Percentiles rank a stretch among this genome's conserved stretches.
Conservation (phyloP, 2,888 invertebrate species). For the Watsonalla binaria region DNA sequence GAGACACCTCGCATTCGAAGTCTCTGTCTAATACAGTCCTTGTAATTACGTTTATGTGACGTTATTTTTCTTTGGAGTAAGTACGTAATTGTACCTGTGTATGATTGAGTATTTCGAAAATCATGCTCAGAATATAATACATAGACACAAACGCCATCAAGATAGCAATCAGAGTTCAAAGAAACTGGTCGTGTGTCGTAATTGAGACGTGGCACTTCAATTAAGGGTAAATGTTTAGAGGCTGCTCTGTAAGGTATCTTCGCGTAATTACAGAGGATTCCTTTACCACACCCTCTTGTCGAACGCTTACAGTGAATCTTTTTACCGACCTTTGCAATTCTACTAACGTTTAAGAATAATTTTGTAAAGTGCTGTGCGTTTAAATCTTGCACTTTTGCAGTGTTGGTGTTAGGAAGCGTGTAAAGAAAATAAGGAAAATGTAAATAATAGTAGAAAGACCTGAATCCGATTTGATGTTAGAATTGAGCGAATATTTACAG, state of each 20-base stretch:
- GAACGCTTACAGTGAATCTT: slow-evolving; percentile 38
- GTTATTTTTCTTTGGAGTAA: slow-evolving; percentile 18
- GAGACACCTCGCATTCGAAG: slow-evolving; percentile 66
- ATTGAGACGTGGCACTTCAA: slow-evolving; percentile 65
- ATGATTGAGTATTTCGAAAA: too few relatives aligned
- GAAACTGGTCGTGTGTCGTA: slow-evolving; percentile 57
- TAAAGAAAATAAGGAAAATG: slow-evolving; percentile 19
- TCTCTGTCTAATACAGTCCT: slow-evolving; percentile 57
- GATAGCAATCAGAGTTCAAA: slow-evolving; percentile 67
- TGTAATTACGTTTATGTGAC: slow-evolving; percentile 26
- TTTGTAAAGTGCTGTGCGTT: slow-evolving; percentile 1
- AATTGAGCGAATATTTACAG: neutral
- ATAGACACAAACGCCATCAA: slow-evolving; percentile 36
- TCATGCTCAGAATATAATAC: slow-evolving; percentile 8
- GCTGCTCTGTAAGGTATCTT: slow-evolving; percentile 41
- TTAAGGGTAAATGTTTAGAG: slow-evolving; percentile 67
- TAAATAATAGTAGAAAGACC: slow-evolving; percentile 19
- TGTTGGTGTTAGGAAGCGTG: slow-evolving; percentile 42
- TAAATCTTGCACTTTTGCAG: slow-evolving; percentile 9
- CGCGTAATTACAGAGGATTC: slow-evolving; percentile 52
- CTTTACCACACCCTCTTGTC: slow-evolving; percentile 29
- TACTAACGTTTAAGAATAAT: slow-evolving; percentile 35
- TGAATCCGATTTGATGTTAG: slow-evolving; percentile 21
- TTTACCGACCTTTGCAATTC: slow-evolving; percentile 32
- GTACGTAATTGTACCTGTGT: neutral